phyloP scores from a whole-genome alignment of 2,113 vertebrate species.

The Eptesicus fuscus region DNA sequence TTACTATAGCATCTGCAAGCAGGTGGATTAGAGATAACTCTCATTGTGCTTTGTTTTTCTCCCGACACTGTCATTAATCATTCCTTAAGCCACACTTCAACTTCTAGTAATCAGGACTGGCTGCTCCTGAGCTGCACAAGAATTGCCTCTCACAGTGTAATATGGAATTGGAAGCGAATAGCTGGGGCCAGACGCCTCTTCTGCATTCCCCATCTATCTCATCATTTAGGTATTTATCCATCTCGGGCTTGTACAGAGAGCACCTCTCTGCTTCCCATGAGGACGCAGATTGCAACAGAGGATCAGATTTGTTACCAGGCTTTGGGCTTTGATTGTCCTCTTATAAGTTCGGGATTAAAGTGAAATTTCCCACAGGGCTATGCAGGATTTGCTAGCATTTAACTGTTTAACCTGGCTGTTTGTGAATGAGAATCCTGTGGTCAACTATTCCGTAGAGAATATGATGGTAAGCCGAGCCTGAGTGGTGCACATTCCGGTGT shows the following conservation, averaged over 20 bases:
- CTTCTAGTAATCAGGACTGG: constrained; percentile 99
- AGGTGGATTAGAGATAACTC: constrained; percentile 99
- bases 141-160: constrained; percentile 98
- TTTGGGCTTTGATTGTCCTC: constrained; percentile 99
- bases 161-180: constrained; percentile 99
- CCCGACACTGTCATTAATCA: constrained; percentile 99
- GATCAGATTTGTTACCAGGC: constrained; percentile 99
- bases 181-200: constrained; percentile 95
- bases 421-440: constrained; percentile 92
- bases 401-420: constrained; percentile 99
- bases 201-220: constrained; percentile 97
- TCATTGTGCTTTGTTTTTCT: constrained; percentile 98
- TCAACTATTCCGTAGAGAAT: constrained; percentile 93
- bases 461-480: constrained; percentile 87
- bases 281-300: constrained; percentile 94
- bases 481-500: constrained; percentile 84
- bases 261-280: constrained; percentile 95
- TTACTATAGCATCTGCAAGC: constrained; percentile 93
- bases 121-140: constrained; percentile 96
- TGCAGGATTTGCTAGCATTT: constrained; percentile 99
- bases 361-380: constrained; percentile 99
- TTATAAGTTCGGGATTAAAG: constrained; percentile 99
- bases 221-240: constrained; percentile 99
- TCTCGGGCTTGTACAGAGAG: constrained; percentile 93
- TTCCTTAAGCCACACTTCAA: constrained; percentile 99